Base-by-base conservation (phyloP, 2,113 vertebrate genomes). In the Apistogramma diplotaenia region DNA sequence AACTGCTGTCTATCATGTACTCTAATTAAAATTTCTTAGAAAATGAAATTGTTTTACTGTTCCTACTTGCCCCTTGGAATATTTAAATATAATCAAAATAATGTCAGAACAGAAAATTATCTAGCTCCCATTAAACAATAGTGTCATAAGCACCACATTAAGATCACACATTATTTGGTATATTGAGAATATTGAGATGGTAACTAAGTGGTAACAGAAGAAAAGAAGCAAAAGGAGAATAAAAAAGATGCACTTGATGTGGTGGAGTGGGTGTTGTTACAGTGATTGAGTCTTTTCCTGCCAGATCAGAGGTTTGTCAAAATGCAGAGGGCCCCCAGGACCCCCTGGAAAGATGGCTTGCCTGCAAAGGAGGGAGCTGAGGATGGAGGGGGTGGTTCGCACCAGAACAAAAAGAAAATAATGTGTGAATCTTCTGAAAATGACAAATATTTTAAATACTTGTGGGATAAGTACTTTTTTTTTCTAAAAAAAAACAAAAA, bases 241-340 rank as follows among this genome's bases (percentile, higher is more conserved):
- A 74, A 79, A 84, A 82, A 82, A 57, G 70, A 65, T 80, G 78
- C 55, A 78, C 89, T 85, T 85, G 85, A 86, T 72, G 79, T 46
- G 46, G 85, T 85, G 80, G 83, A 86, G 89, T 91, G 90, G 87
- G 87, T 89, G 93, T 84, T 90, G 85, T 90, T 90, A 83, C 84
- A 92, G 76, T 92, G 89, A 92, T 89, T 92, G 87, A 92, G 90
- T 92, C 90, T 91, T 93, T 89, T 89, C 81, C 90, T 93, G 90
- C 81, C 90, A 89, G 87, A 93, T 89, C 86, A 94, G 88, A 91
- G 90, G 89, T 35, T 82, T 93, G 90, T 93, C 91, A 91, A 87
- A 91, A 85, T 75, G 67, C 58, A 56, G 61, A 84, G 82, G 71
- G 86, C 46, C 87, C 87, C 81, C 77, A 85, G 87, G 86, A 91